Evolutionary conservation across 2,797 vertebrate genomes (phyloP), one percentile per base, ranked within the genome.

Genomic region (Antrozous pallidus): DNA sequence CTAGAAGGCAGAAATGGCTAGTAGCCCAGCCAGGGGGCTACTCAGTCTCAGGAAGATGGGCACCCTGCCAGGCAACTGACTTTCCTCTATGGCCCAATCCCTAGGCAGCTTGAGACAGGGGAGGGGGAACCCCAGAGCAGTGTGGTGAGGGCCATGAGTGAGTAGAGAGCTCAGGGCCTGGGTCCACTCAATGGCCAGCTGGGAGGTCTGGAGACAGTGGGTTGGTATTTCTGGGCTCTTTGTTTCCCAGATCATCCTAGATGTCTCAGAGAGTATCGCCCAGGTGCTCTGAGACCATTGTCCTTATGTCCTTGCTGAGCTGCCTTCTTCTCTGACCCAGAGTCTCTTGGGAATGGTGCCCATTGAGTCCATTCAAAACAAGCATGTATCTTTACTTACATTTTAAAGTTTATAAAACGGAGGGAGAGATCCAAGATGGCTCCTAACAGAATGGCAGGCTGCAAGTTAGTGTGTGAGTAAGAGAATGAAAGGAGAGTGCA

Each of bases 21-120:
- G 82, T 91, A 86, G 79, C 49, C 36, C 69, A 94, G 77, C 78
- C 90, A 89, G 85, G 93, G 92, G 63, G 81, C 91, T 97, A n/a
- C 42, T 65, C 78, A 94, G 82, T n/a, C 70, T 88, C 6, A 2
- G 65, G 70, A 82, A 56, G 61, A 2, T 81, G 63, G 90, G 49
- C 82, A 14, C 22, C 5, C 36, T 79, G 86, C 83, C 77, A 95
- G 87, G 42, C 1, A 13, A 36, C 81, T 91, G 58, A 33, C 3
- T 42, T 40, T 73, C 31, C 17, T 71, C 51, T 56, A 12, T 0
- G 12, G 2, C 67, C 49, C 58, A 2, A 1, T 79, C 85, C 16
- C 47, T 54, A 80, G 22, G 42, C 58, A 70, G 18, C n/a, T 20
- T 20, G 31, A 65, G 65, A 85, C 20, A 45, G 88, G 54, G 42